These are phyloP conservation scores for Notodonta ziczac DNA, from an alignment of 2,888 invertebrate species.

Conservation along the genomic window DNA sequence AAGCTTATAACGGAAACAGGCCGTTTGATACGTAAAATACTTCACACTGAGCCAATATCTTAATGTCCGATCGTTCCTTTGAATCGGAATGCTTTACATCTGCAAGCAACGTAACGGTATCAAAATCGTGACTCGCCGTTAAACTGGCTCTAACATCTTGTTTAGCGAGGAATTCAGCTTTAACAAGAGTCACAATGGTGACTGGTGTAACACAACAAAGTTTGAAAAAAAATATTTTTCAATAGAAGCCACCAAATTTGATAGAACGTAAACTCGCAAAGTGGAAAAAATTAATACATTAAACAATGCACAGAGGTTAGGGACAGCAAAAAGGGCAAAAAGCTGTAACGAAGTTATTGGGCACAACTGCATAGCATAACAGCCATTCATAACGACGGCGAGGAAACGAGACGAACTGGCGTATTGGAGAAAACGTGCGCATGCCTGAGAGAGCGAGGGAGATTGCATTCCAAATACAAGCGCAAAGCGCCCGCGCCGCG, in stretches of 20 bases:
- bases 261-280: slow-evolving; percentile 23
- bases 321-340: slow-evolving; percentile 51
- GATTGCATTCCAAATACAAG: slow-evolving; percentile 75
- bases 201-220: slow-evolving; percentile 12
- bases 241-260: neutral
- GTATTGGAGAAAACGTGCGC: slow-evolving; percentile 65
- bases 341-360: slow-evolving; percentile 54
- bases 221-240: neutral
- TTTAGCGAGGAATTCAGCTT: slow-evolving; percentile 30
- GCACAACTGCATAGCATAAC: slow-evolving; percentile 65
- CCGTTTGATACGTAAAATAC: slow-evolving; percentile 16
- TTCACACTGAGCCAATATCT: slow-evolving; percentile 15
- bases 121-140: slow-evolving; percentile 49
- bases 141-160: slow-evolving; percentile 47
- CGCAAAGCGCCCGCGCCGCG: slow-evolving; percentile 27
- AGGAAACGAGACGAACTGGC: slow-evolving; percentile 63
- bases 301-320: slow-evolving; percentile 46
- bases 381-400: slow-evolving; percentile 72
- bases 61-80: slow-evolving; percentile 22
- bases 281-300: slow-evolving; percentile 44
- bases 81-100: slow-evolving; percentile 37
- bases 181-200: slow-evolving; percentile 27
- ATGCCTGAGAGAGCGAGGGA: slow-evolving; percentile 77
- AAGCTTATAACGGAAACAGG: slow-evolving; percentile 13
- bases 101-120: slow-evolving; percentile 52